phyloP scores from a whole-genome alignment of 2,888 invertebrate genomes.

The Bembecia ichneumoniformis region DNA sequence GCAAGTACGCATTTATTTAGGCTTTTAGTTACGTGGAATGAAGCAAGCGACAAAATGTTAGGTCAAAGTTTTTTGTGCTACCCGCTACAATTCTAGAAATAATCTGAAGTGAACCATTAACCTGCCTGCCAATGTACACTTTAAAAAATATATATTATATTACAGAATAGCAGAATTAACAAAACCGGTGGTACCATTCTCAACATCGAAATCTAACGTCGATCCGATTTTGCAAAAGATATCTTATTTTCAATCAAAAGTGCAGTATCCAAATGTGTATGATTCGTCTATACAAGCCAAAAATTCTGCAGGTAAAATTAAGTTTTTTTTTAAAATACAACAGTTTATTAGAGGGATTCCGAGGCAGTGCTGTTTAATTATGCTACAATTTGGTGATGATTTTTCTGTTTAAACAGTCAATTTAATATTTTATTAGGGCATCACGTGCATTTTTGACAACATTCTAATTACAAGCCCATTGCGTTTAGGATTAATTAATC shows the following conservation, averaged over 20 bases:
- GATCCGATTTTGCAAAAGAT: conserved; percentile 51
- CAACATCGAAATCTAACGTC: conserved; percentile 46
- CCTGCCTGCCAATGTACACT: not conserved
- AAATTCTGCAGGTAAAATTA: conserved; percentile 69
- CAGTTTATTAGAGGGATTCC: too few relatives aligned
- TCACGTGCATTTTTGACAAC: not conserved
- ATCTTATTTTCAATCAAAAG: conserved; percentile 60
- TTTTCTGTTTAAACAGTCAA: too few relatives aligned
- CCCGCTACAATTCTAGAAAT: too few relatives aligned
- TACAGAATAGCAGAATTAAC: conserved; percentile 53
- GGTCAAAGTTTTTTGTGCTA: too few relatives aligned
- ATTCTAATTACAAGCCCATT: not conserved
- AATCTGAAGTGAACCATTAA: not conserved
- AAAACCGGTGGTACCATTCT: conserved; percentile 62
- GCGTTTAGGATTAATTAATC: too few relatives aligned
- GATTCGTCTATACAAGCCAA: conserved; percentile 83
- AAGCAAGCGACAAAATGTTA: too few relatives aligned
- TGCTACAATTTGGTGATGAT: conserved; percentile 3
- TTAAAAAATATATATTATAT: conserved; percentile 5
- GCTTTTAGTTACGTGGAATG: too few relatives aligned
- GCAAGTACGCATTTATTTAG: too few relatives aligned
- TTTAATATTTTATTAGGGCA: too few relatives aligned
- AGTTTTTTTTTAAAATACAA: too few relatives aligned
- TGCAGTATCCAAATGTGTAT: conserved; percentile 88
- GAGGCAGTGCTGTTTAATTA: too few relatives aligned